Evolutionary conservation across 2,888 invertebrate species (phyloP).

Genomic region (Limenitis camilla): DNA sequence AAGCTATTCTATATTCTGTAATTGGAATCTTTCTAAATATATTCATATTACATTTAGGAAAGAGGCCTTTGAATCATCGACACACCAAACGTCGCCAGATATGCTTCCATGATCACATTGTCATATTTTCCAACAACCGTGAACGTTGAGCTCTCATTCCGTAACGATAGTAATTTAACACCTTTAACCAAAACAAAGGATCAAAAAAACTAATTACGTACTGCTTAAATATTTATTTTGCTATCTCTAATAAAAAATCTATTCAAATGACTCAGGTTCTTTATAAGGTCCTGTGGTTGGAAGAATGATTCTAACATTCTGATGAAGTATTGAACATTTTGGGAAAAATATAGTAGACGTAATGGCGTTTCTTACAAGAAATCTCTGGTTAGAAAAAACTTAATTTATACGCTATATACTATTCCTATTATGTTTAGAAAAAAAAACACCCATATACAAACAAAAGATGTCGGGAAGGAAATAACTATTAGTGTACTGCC

Average conservation of each 20-base stretch:
- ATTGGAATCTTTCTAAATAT: neutral
- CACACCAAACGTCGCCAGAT: conserved; percentile 28
- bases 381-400: no score
- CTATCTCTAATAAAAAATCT: no score
- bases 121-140: conserved; percentile 30
- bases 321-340: no score
- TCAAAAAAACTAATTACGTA: neutral
- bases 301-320: no score
- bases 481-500: conserved; percentile 6
- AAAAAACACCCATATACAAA: neutral
- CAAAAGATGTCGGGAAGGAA: conserved; percentile 3
- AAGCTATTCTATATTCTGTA: no score
- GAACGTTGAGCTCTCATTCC: conserved; percentile 15
- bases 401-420: no score
- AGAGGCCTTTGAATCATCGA: neutral
- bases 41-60: neutral
- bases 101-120: conserved; percentile 47
- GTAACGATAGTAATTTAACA: conserved; percentile 10
- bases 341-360: no score
- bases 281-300: no score
- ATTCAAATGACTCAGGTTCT: no score
- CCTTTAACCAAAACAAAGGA: conserved; percentile 17
- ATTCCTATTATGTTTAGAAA: no score
- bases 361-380: no score
- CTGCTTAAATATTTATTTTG: no score